Evolutionary conservation across 1,140 invertebrate species (phyloP), one percentile per base, ranked within the genome.

Genomic region (Ceratitis capitata): DNA sequence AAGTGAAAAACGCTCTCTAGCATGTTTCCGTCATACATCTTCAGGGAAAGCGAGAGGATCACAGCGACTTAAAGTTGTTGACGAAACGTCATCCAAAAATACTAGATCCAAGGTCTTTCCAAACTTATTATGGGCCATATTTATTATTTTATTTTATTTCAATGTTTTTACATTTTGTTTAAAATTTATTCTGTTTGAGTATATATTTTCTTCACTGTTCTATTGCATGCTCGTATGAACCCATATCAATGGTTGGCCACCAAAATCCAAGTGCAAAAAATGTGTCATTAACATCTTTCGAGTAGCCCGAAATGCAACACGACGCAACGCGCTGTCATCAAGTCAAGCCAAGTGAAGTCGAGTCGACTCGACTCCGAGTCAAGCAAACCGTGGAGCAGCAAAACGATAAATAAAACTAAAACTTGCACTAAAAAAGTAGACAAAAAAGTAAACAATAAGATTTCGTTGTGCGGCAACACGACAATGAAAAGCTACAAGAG

Each of bases 201-300:
- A n/a, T n/a, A n/a, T n/a, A n/a, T n/a, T n/a, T n/a, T n/a, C n/a
- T n/a, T n/a, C n/a, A n/a, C n/a, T n/a, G n/a, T n/a, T n/a, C n/a
- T n/a, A n/a, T n/a, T n/a, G n/a, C n/a, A n/a, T 49, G 9, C 29
- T 0, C 2, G 14, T n/a, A 64, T 32, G 16, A 10, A 23, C 32
- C 12, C 1, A 26, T 6, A 23, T 29, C 23, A 29, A 78, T 9
- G 39, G 12, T 78, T 35, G 69, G 32, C 35, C 39, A 26, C 69
- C 10, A 78, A 78, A 78, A 78, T 78, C 69, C 12, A 45, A 16
- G n/a, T 10, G 39, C 69, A 78, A 78, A 78, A 78, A 78, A 78
- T 78, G 35, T 78, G 69, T 78, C 69, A 78, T 78, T 78, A 78
- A 78, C 69, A 78, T 26, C 69, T 78, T 78, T 78, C 19, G 69